These are phyloP conservation scores for Shinisaurus crocodilurus DNA, from an alignment of 2,113 vertebrate genomes.

Conservation along the genomic window DNA sequence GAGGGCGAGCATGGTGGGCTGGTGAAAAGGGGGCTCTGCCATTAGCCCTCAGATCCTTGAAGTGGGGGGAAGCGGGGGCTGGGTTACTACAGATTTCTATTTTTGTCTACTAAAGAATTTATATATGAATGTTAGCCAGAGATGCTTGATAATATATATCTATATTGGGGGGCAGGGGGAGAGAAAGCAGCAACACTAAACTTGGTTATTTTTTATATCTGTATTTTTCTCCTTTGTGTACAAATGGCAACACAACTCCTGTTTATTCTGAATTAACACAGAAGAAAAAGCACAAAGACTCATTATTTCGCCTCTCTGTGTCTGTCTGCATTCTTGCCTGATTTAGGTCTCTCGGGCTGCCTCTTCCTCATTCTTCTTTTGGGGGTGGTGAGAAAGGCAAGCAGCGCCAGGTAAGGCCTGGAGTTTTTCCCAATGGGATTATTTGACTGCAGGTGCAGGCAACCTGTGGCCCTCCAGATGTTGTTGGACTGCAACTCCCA, in stretches of 20 bases:
- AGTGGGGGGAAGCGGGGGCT: constrained; percentile 22
- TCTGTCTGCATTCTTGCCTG: not conserved
- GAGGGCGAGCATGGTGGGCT: not conserved
- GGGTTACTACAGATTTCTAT: constrained; percentile 65
- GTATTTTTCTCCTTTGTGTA: not conserved
- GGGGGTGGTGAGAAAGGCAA: not conserved
- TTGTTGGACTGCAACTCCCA: too few relatives aligned
- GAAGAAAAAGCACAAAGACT: not conserved
- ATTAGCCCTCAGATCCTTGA: not conserved
- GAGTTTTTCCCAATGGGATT: not conserved
- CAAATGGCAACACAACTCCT: not conserved
- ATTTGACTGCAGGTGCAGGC: not conserved
- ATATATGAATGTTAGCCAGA: constrained; percentile 52
- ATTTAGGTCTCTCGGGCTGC: not conserved
- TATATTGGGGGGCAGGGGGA: not conserved
- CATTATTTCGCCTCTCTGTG: not conserved
- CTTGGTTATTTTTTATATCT: constrained; percentile 34
- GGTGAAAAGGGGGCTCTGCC: not conserved
- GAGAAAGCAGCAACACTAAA: constrained; percentile 1
- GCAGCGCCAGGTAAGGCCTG: not conserved
- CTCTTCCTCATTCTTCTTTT: not conserved
- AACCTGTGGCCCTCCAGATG: too few relatives aligned
- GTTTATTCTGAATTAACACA: constrained; percentile 22
- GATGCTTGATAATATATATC: constrained; percentile 29
- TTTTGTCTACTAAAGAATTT: constrained; percentile 78